Conservation (phyloP, 2,888 invertebrate genomes). For the Physocephala rufipes region DNA sequence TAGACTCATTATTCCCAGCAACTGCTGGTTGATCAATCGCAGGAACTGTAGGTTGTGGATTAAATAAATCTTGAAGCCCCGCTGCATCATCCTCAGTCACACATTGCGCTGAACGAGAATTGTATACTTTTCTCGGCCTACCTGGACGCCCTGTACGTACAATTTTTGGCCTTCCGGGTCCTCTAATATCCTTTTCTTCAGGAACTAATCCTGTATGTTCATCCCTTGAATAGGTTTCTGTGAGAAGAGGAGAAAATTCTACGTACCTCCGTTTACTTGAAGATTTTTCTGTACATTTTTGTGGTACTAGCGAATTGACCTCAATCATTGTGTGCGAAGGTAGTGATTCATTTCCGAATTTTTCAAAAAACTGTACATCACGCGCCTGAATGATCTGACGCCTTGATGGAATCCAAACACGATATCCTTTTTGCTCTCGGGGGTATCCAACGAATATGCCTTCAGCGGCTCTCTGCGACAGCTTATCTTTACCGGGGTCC, state of each 20-base stretch:
- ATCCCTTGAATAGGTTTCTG: background rate
- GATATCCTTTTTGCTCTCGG: constrained; percentile 35
- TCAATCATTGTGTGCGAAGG: background rate
- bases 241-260: constrained; percentile 20
- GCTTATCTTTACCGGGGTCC: constrained; percentile 32
- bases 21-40: no score
- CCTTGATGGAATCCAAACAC: constrained; percentile 31
- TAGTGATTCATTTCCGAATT: background rate
- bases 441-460: constrained; percentile 38
- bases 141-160: constrained; percentile 32
- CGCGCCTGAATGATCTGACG: constrained; percentile 28
- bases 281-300: background rate
- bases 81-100: background rate
- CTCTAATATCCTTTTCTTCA: constrained; percentile 11
- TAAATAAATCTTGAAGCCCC: background rate
- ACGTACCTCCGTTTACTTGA: constrained; percentile 6
- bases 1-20: no score
- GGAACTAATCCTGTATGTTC: background rate
- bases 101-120: background rate
- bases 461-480: constrained; percentile 33
- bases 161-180: constrained; percentile 28
- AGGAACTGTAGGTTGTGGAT: background rate
- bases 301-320: background rate
- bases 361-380: constrained; percentile 32
- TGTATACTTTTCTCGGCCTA: constrained; percentile 31